Conservation (phyloP, 2,797 vertebrate species). For the Enteromius argenteus region DNA sequence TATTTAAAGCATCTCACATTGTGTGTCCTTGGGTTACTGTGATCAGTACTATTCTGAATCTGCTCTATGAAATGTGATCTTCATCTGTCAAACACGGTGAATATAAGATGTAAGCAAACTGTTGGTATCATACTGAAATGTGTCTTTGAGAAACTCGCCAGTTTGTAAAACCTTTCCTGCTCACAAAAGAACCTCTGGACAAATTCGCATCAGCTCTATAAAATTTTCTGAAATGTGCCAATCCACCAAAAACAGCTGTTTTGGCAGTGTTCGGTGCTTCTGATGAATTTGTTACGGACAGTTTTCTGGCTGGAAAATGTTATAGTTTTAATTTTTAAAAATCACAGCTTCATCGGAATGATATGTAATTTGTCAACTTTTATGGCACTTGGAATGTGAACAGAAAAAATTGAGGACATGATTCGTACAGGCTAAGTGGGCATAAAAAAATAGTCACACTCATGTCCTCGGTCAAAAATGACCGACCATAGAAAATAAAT, state of each 20-base stretch:
- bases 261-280: background rate
- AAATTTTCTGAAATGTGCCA: conserved; percentile 1
- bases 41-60: background rate
- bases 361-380: too few relatives aligned
- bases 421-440: too few relatives aligned
- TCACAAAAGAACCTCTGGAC: background rate
- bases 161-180: background rate
- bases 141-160: background rate
- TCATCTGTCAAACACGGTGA: background rate
- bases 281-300: background rate
- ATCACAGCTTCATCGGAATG: too few relatives aligned
- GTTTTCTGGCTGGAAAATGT: too few relatives aligned
- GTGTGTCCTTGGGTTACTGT: background rate
- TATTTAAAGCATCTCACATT: background rate
- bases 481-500: too few relatives aligned
- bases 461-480: too few relatives aligned
- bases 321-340: too few relatives aligned
- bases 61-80: background rate
- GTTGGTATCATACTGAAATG: background rate
- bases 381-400: too few relatives aligned
- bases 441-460: too few relatives aligned
- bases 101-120: background rate
- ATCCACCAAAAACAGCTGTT: conserved; percentile 2
- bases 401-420: too few relatives aligned
- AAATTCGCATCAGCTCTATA: background rate